Conservation (phyloP, 2,888 invertebrate genomes). For the Lutraria lutraria region DNA sequence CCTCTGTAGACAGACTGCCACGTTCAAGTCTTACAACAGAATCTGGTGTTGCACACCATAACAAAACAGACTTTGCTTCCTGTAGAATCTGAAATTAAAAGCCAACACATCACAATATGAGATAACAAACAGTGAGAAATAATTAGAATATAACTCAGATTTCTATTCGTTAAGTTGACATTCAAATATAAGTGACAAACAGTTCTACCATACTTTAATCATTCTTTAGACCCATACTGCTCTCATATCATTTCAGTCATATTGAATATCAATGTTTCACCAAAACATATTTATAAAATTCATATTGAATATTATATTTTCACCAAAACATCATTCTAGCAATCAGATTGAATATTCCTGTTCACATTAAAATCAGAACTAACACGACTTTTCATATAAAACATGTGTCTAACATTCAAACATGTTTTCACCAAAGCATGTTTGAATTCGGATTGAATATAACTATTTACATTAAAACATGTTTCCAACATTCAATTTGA, state of each 20-base stretch:
- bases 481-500: too few relatives aligned
- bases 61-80: slow-evolving; percentile 74
- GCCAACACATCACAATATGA: not conserved
- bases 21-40: slow-evolving; percentile 75
- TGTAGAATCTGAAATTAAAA: slow-evolving; percentile 51
- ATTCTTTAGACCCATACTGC: not conserved
- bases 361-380: not conserved
- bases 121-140: not conserved
- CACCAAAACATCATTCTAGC: too few relatives aligned
- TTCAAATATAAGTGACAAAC: not conserved
- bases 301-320: too few relatives aligned
- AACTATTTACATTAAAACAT: too few relatives aligned
- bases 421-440: slow-evolving; percentile 81
- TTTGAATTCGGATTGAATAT: too few relatives aligned
- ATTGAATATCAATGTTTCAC: too few relatives aligned
- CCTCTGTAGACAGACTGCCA: slow-evolving; percentile 62
- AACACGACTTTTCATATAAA: too few relatives aligned
- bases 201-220: not conserved
- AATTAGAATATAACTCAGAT: too few relatives aligned
- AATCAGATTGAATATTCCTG: not conserved
- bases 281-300: too few relatives aligned
- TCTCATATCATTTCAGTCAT: not conserved
- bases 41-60: slow-evolving; percentile 84
- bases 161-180: not conserved
- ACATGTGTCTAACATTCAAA: not conserved